Evolutionary conservation across 2,113 vertebrate genomes (phyloP).

Genomic region (Austrofundulus limnaeus): DNA sequence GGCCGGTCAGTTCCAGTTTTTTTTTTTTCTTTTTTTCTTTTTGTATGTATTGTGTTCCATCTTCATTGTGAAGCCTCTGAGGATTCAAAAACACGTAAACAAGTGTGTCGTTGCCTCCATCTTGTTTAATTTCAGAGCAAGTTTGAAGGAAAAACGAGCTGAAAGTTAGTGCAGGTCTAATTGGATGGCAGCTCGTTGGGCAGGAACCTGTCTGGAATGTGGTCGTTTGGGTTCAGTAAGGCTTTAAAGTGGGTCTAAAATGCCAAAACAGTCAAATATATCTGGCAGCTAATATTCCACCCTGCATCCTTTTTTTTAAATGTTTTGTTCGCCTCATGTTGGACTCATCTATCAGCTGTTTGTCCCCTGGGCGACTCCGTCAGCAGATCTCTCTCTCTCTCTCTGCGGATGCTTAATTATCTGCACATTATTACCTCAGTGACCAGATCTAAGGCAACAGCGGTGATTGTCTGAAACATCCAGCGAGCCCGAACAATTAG

Average conservation of each 20-base stretch:
- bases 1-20: constrained; percentile 47
- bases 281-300: constrained; percentile 59
- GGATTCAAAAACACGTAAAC: not conserved
- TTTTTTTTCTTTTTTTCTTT: too few species aligned
- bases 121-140: too few species aligned
- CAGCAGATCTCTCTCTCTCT: constrained; percentile 12
- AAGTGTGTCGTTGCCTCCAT: too few species aligned
- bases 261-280: constrained; percentile 27
- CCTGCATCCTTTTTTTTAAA: constrained; percentile 18
- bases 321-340: constrained; percentile 38
- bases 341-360: constrained; percentile 71
- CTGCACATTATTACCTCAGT: constrained; percentile 69
- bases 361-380: constrained; percentile 34
- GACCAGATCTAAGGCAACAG: constrained; percentile 80
- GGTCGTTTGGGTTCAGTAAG: constrained; percentile 27
- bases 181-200: constrained; percentile 19
- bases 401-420: constrained; percentile 68
- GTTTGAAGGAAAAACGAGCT: too few species aligned
- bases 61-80: constrained; percentile 9
- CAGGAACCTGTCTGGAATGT: constrained; percentile 43
- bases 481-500: constrained; percentile 41
- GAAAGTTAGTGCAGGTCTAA: too few species aligned
- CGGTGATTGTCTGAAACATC: constrained; percentile 63
- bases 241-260: constrained; percentile 34
- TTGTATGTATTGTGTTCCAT: too few species aligned